phyloP scores from a whole-genome alignment of 35 echinoderm and acorn worm species.

The Strongylocentrotus purpuratus region DNA sequence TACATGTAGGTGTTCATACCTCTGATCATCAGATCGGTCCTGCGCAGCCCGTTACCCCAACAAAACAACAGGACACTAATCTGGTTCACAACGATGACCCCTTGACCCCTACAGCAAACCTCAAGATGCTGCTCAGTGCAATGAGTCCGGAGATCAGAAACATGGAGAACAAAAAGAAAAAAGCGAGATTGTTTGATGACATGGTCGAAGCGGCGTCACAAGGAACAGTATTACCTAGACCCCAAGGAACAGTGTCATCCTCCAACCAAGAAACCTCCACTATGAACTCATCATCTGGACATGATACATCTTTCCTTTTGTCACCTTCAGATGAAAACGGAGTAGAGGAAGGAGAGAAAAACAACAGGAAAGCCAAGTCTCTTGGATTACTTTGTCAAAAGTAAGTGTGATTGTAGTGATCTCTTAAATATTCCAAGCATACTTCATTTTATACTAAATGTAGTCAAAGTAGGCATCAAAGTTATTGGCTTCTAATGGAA shows the following conservation, averaged over 20 bases:
- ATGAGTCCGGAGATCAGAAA: constrained; percentile 84
- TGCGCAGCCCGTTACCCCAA: constrained; percentile 64
- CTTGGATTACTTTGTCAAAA: constrained; percentile 92
- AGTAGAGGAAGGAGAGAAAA: constrained; percentile 61
- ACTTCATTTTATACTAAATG: too few species aligned
- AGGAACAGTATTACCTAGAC: constrained; percentile 20
- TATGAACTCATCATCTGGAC: neutral
- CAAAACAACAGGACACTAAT: constrained; percentile 52
- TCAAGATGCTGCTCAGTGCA: constrained; percentile 81
- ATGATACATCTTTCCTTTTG: neutral
- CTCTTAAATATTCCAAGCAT: neutral
- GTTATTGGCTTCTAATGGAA: too few species aligned
- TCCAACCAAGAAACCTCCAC: neutral
- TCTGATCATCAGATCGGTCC: too few species aligned
- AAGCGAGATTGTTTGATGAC: constrained; percentile 70
- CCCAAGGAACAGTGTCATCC: neutral
- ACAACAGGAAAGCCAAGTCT: constrained; percentile 85
- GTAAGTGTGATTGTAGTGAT: constrained; percentile 54
- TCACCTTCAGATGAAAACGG: constrained; percentile 58
- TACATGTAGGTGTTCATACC: too few species aligned
- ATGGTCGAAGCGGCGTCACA: constrained; percentile 65
- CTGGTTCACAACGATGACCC: constrained; percentile 49
- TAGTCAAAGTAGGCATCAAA: too few species aligned
- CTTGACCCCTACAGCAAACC: constrained; percentile 92
- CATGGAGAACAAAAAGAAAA: constrained; percentile 77